Conservation (phyloP, 2,888 invertebrate genomes). For the Cantharis nigra region DNA sequence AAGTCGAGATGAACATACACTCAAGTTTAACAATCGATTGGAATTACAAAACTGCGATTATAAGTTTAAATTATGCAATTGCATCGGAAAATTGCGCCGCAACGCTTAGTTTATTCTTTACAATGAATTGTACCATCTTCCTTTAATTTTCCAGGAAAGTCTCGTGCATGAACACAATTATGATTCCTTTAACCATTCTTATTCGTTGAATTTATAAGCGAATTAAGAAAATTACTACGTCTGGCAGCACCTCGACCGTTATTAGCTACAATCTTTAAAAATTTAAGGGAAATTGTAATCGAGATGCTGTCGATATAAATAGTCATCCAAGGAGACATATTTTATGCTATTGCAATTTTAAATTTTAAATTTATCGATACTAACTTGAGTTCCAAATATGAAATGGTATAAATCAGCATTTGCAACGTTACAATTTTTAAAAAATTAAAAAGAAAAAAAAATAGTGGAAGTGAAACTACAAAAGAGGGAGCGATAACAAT, state of each 20-base stretch:
- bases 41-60: neutral
- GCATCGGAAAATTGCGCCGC: neutral
- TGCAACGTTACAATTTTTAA: too few relatives aligned
- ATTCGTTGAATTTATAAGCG: constrained; percentile 45
- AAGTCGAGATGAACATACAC: neutral
- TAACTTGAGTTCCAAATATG: too few relatives aligned
- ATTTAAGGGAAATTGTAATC: too few relatives aligned
- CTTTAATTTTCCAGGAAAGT: constrained; percentile 7
- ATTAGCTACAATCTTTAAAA: constrained; percentile 40
- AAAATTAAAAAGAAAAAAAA: too few relatives aligned
- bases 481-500: too few relatives aligned
- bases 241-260: constrained; percentile 31
- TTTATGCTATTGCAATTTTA: too few relatives aligned
- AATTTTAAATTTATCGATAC: too few relatives aligned
- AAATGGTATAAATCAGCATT: too few relatives aligned
- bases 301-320: too few relatives aligned
- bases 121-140: neutral
- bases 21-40: neutral
- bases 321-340: too few relatives aligned
- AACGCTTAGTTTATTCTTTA: neutral
- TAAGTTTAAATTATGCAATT: neutral
- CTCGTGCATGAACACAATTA: constrained; percentile 47
- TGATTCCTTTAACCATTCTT: constrained; percentile 44
- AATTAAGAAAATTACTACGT: constrained; percentile 48
- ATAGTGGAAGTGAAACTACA: too few relatives aligned